These are phyloP conservation scores for Oligia latruncula DNA, from an alignment of 2,888 invertebrate species.

Conservation along the genomic window DNA sequence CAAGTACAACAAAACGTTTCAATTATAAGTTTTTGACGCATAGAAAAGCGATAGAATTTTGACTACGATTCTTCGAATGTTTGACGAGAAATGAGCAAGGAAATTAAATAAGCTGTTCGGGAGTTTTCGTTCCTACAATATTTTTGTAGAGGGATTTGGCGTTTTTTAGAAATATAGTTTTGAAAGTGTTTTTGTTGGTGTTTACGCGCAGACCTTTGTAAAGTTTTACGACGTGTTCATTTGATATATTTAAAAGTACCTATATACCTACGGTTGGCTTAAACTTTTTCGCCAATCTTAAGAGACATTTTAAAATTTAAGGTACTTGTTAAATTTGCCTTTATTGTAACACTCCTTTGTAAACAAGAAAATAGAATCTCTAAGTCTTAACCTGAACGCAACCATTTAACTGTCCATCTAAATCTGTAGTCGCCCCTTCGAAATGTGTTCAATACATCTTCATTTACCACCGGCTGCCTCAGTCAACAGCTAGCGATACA, in stretches of 20 bases:
- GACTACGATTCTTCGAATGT: slow-evolving; percentile 15
- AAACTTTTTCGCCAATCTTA: no score
- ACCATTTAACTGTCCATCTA: slow-evolving; percentile 40
- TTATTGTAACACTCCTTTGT: neutral
- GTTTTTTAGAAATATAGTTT: slow-evolving; percentile 20
- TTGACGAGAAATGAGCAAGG: slow-evolving; percentile 37
- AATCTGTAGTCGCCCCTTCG: slow-evolving; percentile 50
- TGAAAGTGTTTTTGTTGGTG: slow-evolving; percentile 14
- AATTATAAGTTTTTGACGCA: slow-evolving; percentile 64
- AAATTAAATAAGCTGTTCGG: slow-evolving; percentile 44
- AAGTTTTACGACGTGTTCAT: neutral
- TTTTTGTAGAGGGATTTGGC: slow-evolving; percentile 12
- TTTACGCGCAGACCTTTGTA: slow-evolving; percentile 1
- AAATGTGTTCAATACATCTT: slow-evolving; percentile 66
- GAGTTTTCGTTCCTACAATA: slow-evolving; percentile 29
- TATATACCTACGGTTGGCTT: no score
- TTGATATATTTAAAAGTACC: neutral
- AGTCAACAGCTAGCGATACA: slow-evolving; percentile 63
- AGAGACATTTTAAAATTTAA: neutral
- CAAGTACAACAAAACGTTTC: slow-evolving; percentile 66
- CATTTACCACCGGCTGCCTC: slow-evolving; percentile 57
- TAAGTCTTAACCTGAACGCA: slow-evolving; percentile 2
- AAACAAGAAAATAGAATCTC: neutral
- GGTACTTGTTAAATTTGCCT: neutral
- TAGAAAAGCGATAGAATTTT: slow-evolving; percentile 21